Conservation (phyloP, 1,140 invertebrate species). For the Agrypnia vestita region DNA sequence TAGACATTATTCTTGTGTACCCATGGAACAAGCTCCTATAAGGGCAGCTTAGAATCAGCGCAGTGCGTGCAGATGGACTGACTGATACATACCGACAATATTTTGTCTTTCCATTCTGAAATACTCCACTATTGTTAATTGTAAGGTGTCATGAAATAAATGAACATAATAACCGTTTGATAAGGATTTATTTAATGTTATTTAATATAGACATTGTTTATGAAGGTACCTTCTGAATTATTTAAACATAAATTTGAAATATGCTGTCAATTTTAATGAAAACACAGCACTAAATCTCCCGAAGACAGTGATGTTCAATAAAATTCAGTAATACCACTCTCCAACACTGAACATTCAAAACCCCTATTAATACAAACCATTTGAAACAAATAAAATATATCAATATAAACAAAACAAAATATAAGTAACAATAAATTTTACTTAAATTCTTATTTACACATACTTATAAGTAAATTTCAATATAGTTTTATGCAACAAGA, state of each 20-base stretch:
- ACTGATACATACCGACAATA: no score
- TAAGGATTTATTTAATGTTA: slow-evolving; percentile 62
- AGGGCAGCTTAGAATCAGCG: no score
- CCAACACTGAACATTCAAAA: slow-evolving; percentile 28
- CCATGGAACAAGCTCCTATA: no score
- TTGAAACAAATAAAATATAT: slow-evolving; percentile 56
- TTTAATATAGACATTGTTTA: slow-evolving; percentile 74
- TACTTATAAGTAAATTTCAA: slow-evolving; percentile 50
- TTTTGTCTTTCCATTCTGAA: no score
- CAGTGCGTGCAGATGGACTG: no score
- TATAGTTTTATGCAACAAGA: slow-evolving; percentile 69
- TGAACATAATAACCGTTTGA: slow-evolving; percentile 41
- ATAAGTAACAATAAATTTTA: slow-evolving; percentile 52
- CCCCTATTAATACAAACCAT: slow-evolving; percentile 46
- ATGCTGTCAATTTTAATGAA: slow-evolving; percentile 41
- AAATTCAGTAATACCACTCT: slow-evolving; percentile 8
- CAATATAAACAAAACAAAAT: slow-evolving; percentile 53
- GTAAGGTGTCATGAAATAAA: slow-evolving; percentile 23
- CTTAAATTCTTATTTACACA: slow-evolving; percentile 53
- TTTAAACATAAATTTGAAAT: slow-evolving; percentile 61
- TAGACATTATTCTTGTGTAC: no score
- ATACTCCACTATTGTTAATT: not conserved
- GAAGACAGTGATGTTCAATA: not conserved
- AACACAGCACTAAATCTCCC: not conserved
- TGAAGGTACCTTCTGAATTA: slow-evolving; percentile 73